Percentiles rank a stretch among this genome's conserved stretches.
These are phyloP conservation scores for Glossosoma conforme DNA, from an alignment of 1,140 invertebrate species.

Conservation along the genomic window DNA sequence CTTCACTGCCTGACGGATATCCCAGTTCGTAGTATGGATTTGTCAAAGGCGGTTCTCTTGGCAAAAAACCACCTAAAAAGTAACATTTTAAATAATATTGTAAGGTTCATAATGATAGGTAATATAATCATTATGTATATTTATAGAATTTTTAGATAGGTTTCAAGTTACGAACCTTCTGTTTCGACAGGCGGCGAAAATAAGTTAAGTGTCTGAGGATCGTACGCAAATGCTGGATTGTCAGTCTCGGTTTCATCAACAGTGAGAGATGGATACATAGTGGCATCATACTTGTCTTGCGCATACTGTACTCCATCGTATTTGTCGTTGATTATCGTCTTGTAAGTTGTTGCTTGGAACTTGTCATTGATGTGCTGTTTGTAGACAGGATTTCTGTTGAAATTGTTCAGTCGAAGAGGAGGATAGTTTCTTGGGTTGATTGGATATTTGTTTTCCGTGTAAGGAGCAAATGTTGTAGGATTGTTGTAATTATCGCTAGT, in stretches of 20 bases:
- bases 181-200: slow-evolving; percentile 65
- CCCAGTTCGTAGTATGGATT: slow-evolving; percentile 52
- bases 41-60: slow-evolving; percentile 56
- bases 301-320: slow-evolving; percentile 22
- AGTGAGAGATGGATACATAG: slow-evolving; percentile 24
- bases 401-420: slow-evolving; percentile 12
- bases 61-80: slow-evolving; percentile 61
- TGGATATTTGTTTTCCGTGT: slow-evolving; percentile 25
- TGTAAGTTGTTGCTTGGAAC: slow-evolving; percentile 28
- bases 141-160: background rate
- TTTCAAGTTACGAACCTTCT: slow-evolving; percentile 51
- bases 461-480: slow-evolving; percentile 26
- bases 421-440: slow-evolving; percentile 16
- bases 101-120: background rate
- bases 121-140: background rate
- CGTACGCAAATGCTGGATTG: slow-evolving; percentile 23
- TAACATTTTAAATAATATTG: background rate
- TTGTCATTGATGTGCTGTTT: slow-evolving; percentile 30
- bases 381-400: slow-evolving; percentile 24
- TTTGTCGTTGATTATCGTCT: slow-evolving; percentile 17
- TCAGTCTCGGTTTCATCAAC: slow-evolving; percentile 26
- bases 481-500: slow-evolving; percentile 20
- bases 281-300: slow-evolving; percentile 28
- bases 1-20: slow-evolving; percentile 42
- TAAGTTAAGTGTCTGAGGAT: slow-evolving; percentile 37